phyloP scores from a whole-genome alignment of 2,113 vertebrate species.

The Clarias magur region DNA sequence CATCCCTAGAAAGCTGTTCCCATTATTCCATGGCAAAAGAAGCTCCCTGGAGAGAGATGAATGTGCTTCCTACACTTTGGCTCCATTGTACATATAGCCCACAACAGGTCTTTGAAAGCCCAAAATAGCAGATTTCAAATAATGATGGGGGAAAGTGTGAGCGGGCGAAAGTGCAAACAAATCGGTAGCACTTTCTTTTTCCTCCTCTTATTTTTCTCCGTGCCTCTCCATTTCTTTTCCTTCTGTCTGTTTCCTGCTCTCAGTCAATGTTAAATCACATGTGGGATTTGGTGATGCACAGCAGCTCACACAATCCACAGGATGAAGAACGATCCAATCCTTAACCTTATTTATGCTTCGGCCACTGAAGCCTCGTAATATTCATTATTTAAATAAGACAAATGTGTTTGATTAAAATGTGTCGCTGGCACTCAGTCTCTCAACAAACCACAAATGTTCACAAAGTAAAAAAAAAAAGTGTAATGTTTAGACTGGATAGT shows the following conservation, averaged over 20 bases:
- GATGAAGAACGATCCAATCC: background rate
- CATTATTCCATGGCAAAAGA: slow-evolving; percentile 4
- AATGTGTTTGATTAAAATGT: slow-evolving; percentile 8
- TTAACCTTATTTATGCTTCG: background rate
- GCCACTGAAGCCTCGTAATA: background rate
- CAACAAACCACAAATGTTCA: background rate
- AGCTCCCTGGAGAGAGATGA: slow-evolving; percentile 5
- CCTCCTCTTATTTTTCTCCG: background rate
- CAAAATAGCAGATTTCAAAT: slow-evolving; percentile 28
- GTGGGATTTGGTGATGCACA: slow-evolving; percentile 5
- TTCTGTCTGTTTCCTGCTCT: slow-evolving; percentile 11
- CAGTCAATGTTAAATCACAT: slow-evolving; percentile 9
- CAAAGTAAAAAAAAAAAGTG: background rate
- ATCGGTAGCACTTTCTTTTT: background rate
- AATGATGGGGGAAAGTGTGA: slow-evolving; percentile 23
- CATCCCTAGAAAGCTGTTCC: slow-evolving; percentile 13
- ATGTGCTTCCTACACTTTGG: background rate
- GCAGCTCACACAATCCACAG: slow-evolving; percentile 19
- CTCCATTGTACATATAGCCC: slow-evolving; percentile 24
- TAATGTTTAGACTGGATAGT: slow-evolving; percentile 27
- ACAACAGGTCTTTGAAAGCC: slow-evolving; percentile 11
- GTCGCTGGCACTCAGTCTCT: background rate
- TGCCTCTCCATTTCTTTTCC: background rate
- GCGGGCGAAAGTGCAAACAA: slow-evolving; percentile 42
- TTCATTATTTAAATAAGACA: background rate